Evolutionary conservation across 2,113 vertebrate genomes (phyloP), one percentile per base, ranked within the genome.

Genomic region (Turdus rufiventris): DNA sequence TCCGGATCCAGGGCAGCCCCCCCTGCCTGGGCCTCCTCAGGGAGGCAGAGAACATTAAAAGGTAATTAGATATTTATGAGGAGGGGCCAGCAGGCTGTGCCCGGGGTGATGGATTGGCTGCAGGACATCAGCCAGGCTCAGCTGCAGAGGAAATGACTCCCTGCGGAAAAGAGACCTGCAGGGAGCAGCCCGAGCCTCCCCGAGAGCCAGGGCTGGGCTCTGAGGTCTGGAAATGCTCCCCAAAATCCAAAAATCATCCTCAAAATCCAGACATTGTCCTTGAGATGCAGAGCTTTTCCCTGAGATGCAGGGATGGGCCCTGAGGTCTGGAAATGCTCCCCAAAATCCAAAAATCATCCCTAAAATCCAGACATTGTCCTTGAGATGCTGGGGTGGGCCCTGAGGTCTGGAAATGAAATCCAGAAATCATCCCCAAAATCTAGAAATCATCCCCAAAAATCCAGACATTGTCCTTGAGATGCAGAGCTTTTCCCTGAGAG

Each of bases 21-120:
- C 77, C 77, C 83, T 42, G 62, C 78, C 67, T 38, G 74, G 40
- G 61, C 74, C 92, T 77, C 97, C 96, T 74, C 1, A 18, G 96
- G 96, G 96, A 86, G 9, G 72, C 62, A 33, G 66, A 65, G 95
- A 89, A 94, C 96, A 96, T 96, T 92, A 92, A 94, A 94, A 96
- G 93, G 92, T 91, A 95, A 97, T 97, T 92, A 92, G 95, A 94
- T 96, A 96, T 97, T 97, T 66, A 97, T 97, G 89, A 96, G 94
- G 95, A 88, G 40, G 92, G 89, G 61, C 85, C 19, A 92, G 94
- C 78, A 23, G 91, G 36, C 91, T 84, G 71, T 93, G 95, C 91
- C 88, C 18, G 17, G 38, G 38, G 11, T 91, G 96, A 94, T 63
- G 93, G 87, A 96, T 96, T 34, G 74, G 91, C 91, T 79, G 78